Evolutionary conservation across 1,140 invertebrate species (phyloP).

Genomic region (Popillia japonica): DNA sequence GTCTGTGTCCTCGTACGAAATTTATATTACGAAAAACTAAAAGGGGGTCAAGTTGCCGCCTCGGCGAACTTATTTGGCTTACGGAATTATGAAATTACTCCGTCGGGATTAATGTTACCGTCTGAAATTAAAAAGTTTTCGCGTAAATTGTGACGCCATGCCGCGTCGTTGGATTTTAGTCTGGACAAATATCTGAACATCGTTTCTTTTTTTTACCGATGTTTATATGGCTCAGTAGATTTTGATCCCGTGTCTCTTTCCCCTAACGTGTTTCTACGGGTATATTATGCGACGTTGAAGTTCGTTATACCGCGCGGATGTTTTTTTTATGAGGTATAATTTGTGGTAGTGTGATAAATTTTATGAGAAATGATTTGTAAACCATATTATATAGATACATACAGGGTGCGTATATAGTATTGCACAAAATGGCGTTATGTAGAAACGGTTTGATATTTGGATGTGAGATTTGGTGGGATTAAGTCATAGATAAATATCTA

Average conservation of each 20-base stretch:
- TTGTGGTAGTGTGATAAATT: not conserved
- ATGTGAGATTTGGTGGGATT: too few species aligned
- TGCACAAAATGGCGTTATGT: too few species aligned
- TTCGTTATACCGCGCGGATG: not conserved
- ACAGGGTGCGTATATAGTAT: too few species aligned
- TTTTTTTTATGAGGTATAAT: not conserved
- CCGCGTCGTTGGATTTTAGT: not conserved
- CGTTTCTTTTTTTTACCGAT: not conserved
- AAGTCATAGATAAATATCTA: too few species aligned
- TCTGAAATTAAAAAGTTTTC: conserved; percentile 31
- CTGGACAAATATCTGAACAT: not conserved
- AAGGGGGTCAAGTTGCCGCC: conserved; percentile 14
- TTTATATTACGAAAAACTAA: conserved; percentile 32
- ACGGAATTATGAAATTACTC: conserved; percentile 32
- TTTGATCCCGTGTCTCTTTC: not conserved
- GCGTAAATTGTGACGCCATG: conserved; percentile 24
- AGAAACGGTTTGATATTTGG: too few species aligned
- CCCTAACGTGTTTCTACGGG: too few species aligned
- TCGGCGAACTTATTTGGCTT: conserved; percentile 11
- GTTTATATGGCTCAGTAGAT: not conserved
- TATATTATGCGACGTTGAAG: too few species aligned
- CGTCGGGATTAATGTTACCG: conserved; percentile 30
- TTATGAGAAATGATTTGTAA: not conserved
- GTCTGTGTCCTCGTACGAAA: not conserved
- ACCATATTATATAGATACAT: too few species aligned